These are phyloP conservation scores for Neoarius graeffei DNA, from an alignment of 2,113 vertebrate species.

Conservation along the genomic window DNA sequence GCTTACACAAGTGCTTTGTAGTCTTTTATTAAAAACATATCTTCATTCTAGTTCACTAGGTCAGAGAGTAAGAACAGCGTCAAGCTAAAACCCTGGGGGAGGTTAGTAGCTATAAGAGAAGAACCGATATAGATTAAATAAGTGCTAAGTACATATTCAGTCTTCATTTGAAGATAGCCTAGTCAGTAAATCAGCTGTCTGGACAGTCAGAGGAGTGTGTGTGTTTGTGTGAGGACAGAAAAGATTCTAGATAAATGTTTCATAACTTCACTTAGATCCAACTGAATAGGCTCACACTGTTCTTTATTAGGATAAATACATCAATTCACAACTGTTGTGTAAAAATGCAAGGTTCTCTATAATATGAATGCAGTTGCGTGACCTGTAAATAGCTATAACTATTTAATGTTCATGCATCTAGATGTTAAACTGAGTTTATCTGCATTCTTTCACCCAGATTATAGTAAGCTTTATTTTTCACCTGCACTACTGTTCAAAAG, in stretches of 20 bases:
- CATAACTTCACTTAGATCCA: neutral
- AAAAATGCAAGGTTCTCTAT: neutral
- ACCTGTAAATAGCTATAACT: neutral
- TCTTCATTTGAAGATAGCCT: neutral
- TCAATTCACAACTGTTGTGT: neutral
- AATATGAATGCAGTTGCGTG: too few relatives aligned
- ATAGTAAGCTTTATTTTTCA: conserved; percentile 35
- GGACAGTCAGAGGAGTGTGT: neutral
- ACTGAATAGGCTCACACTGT: neutral
- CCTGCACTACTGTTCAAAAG: too few relatives aligned
- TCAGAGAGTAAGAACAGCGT: neutral
- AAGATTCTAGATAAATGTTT: neutral
- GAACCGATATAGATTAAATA: neutral
- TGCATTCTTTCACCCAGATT: conserved; percentile 18
- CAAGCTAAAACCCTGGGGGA: neutral
- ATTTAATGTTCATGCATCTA: conserved; percentile 17
- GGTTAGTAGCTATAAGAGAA: neutral
- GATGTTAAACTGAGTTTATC: conserved; percentile 32
- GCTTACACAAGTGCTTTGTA: neutral
- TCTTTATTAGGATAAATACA: neutral
- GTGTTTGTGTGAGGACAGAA: neutral
- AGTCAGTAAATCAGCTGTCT: neutral
- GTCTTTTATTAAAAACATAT: conserved; percentile 4
- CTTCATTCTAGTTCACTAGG: neutral
- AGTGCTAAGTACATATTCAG: neutral